Evolutionary conservation across 2,113 vertebrate species (phyloP).

Genomic region (Pantherophis guttatus): DNA sequence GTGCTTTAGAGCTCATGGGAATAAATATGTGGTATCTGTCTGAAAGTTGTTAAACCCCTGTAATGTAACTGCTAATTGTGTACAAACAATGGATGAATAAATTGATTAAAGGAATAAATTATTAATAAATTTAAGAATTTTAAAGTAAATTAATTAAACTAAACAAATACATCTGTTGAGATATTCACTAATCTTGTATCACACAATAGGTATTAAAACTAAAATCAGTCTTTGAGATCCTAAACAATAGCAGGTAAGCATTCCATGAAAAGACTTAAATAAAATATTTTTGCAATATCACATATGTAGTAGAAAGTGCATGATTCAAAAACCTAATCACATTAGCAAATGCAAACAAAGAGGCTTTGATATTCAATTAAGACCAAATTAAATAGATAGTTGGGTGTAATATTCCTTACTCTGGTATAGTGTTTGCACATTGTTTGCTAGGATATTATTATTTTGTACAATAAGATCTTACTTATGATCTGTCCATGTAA

Average conservation of each 20-base stretch:
- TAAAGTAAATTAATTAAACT: not conserved
- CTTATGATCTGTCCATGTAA: not conserved
- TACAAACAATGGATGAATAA: not conserved
- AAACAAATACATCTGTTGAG: not conserved
- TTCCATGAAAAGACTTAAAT: not conserved
- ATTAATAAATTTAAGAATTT: not conserved
- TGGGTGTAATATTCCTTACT: not conserved
- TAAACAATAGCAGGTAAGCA: not conserved
- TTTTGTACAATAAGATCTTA: not conserved
- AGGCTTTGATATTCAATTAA: not conserved
- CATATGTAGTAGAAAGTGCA: not conserved
- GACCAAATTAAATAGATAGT: not conserved
- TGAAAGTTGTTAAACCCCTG: not conserved
- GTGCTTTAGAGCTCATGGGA: not conserved
- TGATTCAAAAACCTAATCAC: not conserved
- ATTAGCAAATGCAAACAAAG: not conserved
- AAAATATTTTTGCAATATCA: not conserved
- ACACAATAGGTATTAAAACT: not conserved
- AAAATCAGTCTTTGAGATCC: not conserved
- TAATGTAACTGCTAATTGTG: not conserved
- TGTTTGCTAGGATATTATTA: not conserved
- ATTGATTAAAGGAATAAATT: not conserved
- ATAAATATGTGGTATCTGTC: not conserved
- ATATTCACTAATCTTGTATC: not conserved
- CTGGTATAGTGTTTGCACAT: not conserved